A percentile compares a stretch with the other conserved stretches of the same genome.
Conservation (phyloP, 1,140 invertebrate species). For the Atta cephalotes region DNA sequence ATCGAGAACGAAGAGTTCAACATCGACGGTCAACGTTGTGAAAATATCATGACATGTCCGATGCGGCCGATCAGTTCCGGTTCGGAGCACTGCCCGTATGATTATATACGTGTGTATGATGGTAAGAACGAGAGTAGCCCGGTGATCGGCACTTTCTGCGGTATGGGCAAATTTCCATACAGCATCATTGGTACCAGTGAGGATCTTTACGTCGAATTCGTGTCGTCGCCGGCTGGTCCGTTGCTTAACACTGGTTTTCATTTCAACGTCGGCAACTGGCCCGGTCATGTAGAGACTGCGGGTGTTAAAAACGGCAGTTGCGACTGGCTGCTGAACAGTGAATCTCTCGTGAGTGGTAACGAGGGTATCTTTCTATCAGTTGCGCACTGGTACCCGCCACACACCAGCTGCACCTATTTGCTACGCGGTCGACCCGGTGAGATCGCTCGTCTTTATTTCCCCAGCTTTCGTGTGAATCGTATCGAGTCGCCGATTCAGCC, state of each 20-base stretch:
- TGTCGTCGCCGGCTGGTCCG: constrained; percentile 95
- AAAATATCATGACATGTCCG: constrained; percentile 97
- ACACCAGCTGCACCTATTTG: constrained; percentile 95
- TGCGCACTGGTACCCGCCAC: constrained; percentile 96
- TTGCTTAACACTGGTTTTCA: constrained; percentile 96
- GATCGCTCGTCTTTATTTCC: constrained; percentile 95
- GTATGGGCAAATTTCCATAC: constrained; percentile 97
- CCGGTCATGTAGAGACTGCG: constrained; percentile 94
- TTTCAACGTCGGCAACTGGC: constrained; percentile 97
- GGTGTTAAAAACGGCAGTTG: constrained; percentile 94
- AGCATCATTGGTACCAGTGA: constrained; percentile 96
- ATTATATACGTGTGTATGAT: constrained; percentile 96
- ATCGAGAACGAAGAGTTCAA: constrained; percentile 97
- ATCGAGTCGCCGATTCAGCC: constrained; percentile 95
- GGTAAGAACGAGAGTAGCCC: constrained; percentile 94
- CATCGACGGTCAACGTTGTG: constrained; percentile 96
- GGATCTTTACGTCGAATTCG: constrained; percentile 96
- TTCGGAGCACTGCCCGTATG: constrained; percentile 95
- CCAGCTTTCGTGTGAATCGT: constrained; percentile 95
- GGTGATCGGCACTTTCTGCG: constrained; percentile 96
- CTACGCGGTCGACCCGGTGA: constrained; percentile 94
- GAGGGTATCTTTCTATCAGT: constrained; percentile 96
- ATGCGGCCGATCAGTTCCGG: constrained; percentile 95
- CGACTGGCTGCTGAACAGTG: constrained; percentile 94
- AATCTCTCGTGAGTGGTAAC: constrained; percentile 91